phyloP scores from a whole-genome alignment of 2,888 invertebrate species.

The Lasioglossum zephyrum region DNA sequence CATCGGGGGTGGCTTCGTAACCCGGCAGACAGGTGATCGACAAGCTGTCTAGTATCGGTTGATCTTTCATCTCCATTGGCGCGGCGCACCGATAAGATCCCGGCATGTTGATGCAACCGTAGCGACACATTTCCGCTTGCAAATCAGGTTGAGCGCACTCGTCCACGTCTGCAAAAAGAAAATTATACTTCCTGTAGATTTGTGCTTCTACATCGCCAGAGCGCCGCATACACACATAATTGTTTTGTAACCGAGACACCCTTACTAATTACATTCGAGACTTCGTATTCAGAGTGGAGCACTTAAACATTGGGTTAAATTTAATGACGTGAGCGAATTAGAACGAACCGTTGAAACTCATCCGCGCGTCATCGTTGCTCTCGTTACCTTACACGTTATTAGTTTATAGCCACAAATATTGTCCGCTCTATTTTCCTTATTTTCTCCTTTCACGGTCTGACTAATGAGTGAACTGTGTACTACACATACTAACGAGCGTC shows the following conservation, averaged over 20 bases:
- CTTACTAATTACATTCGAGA: neutral
- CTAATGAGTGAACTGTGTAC: neutral
- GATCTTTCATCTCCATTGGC: slow-evolving; percentile 76
- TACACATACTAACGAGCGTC: neutral
- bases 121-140: slow-evolving; percentile 80
- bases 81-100: slow-evolving; percentile 85
- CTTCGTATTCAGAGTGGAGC: neutral
- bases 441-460: neutral
- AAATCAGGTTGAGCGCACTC: slow-evolving; percentile 86
- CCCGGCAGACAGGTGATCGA: slow-evolving; percentile 76
- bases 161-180: slow-evolving; percentile 86
- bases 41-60: slow-evolving; percentile 69
- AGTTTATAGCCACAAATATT: neutral
- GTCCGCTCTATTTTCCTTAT: neutral
- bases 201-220: too few relatives aligned
- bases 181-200: neutral
- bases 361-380: neutral
- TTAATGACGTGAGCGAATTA: neutral
- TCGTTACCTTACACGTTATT: neutral
- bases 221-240: neutral
- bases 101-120: slow-evolving; percentile 86
- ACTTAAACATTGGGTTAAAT: neutral
- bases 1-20: slow-evolving; percentile 74
- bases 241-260: neutral
- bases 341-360: neutral